Percentiles rank a stretch among this genome's conserved stretches.
Evolutionary conservation across 2,113 vertebrate genomes (phyloP).

Genomic region (Casuarius casuarius): DNA sequence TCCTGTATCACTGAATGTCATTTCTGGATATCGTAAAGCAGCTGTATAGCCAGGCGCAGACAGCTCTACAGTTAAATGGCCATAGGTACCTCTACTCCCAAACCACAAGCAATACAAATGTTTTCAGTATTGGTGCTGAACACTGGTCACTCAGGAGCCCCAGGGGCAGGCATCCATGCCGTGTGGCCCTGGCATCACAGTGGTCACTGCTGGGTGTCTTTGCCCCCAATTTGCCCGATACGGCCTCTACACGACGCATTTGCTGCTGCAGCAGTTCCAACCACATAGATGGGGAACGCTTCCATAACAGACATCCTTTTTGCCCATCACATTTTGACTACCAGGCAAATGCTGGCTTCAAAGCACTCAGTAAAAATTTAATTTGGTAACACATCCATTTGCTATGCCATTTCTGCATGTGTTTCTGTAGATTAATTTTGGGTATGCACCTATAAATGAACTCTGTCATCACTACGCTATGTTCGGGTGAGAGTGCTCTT

Average conservation of each 20-base stretch:
- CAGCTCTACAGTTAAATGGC: no score
- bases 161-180: no score
- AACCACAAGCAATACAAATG: no score
- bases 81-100: no score
- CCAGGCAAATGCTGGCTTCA: background rate
- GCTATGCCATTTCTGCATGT: background rate
- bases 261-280: background rate
- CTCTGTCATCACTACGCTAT: background rate
- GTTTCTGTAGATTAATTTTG: background rate
- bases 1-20: background rate
- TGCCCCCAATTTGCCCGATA: background rate
- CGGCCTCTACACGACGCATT: background rate
- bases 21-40: background rate
- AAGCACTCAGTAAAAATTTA: background rate
- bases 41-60: background rate
- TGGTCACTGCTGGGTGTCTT: rapidly evolving
- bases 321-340: background rate
- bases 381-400: background rate
- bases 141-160: background rate
- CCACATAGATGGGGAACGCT: background rate
- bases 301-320: background rate
- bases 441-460: background rate
- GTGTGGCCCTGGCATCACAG: background rate
- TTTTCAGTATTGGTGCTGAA: no score
- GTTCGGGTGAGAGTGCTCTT: background rate